Base-by-base conservation (phyloP, 2,888 invertebrate species). In the Colletes collaris region DNA sequence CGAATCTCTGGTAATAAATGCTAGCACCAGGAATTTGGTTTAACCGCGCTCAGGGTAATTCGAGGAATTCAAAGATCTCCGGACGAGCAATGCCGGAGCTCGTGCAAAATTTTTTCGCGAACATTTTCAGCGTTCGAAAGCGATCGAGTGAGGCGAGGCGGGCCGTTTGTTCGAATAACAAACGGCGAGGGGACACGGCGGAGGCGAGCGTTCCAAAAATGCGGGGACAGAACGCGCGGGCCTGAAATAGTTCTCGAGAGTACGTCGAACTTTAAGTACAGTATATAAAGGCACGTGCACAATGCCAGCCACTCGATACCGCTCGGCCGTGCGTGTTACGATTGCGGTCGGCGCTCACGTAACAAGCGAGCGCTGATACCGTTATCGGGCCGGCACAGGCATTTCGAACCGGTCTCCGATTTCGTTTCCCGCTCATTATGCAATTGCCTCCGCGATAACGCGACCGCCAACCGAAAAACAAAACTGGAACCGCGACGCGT, bases 271-370 rank as follows among this genome's bases (percentile, higher is more conserved):
- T 84, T 78, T 85, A 71, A 79, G 76, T 75, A 76, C 74, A 58
- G 76, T 76, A 76, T 81, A 65, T 84, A 82, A 86, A 84, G 86
- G 84, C 84, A 80, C 80, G 82, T 81, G 86, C 85, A 86, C 86
- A 86, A 86, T 82, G 83, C 76, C 70, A 50, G 79, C 76, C 70
- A 77, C 60, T 65, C 83, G 85, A 79, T 81, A 85, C 75, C 70
- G 76, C 67, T 72, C 44, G 78, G 68, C 73, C 78, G 81, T 83
- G 83, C 86, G 86, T 82, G 86, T 86, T 84, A 86, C 88, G 87
- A 90, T 90, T 88, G 90, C 90, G 90, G 90, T 90, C 90, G 89
- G 87, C 87, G 88, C 84, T 90, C 90, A 89, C 89, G 90, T 90
- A 90, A 90, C 87, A 75, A 49, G 69, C 81, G 59, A 70, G 59